A percentile compares a stretch with the other conserved stretches of the same genome.
Evolutionary conservation across 2,113 vertebrate species (phyloP).

Genomic region (Pandion haliaetus): DNA sequence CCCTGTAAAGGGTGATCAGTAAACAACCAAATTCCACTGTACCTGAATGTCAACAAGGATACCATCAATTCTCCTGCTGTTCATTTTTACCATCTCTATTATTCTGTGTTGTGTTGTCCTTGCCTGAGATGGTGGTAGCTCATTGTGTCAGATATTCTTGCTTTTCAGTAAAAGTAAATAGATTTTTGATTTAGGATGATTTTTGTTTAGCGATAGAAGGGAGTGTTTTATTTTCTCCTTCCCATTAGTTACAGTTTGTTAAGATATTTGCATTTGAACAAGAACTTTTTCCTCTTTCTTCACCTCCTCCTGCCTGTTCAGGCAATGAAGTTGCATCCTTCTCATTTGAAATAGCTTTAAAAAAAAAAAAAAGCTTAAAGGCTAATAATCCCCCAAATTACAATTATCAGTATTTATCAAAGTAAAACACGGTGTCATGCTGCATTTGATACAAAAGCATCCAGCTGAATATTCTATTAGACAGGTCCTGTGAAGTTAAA

Average conservation of each 20-base stretch:
- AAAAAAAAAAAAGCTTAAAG: constrained; percentile 31
- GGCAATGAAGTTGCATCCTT: background rate
- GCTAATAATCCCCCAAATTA: constrained; percentile 67
- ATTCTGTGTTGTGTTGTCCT: background rate
- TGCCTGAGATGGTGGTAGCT: background rate
- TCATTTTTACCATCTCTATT: background rate
- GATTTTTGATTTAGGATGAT: constrained; percentile 40
- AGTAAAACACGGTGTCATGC: constrained; percentile 64
- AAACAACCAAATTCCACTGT: constrained; percentile 10
- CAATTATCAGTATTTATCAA: constrained; percentile 72
- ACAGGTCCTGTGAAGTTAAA: constrained; percentile 58
- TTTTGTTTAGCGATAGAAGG: background rate
- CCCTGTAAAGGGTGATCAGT: background rate
- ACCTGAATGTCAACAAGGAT: background rate
- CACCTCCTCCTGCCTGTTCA: constrained; percentile 4
- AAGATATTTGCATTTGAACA: constrained; percentile 56
- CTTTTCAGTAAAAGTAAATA: constrained; percentile 35
- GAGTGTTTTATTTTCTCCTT: background rate
- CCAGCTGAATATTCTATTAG: constrained; percentile 62
- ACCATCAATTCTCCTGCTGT: background rate
- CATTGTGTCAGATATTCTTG: background rate
- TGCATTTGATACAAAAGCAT: constrained; percentile 68
- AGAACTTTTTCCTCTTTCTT: background rate
- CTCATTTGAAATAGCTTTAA: constrained; percentile 10
- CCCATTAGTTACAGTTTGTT: constrained; percentile 34